These are phyloP conservation scores for Gryon sp. DNA, from an alignment of 1,140 invertebrate genomes.

Conservation along the genomic window DNA sequence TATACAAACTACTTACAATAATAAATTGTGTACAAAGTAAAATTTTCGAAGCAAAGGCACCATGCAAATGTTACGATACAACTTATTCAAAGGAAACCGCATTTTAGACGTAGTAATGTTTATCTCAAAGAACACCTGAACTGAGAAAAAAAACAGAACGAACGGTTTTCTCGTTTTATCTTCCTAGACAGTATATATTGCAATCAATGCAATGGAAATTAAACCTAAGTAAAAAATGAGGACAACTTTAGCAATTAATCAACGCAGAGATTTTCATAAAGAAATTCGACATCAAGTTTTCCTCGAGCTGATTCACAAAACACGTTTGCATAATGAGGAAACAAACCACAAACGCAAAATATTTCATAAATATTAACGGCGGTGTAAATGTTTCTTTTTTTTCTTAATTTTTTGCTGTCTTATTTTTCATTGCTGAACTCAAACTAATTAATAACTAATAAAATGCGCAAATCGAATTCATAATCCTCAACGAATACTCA, in stretches of 20 bases:
- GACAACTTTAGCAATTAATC: slow-evolving; percentile 47
- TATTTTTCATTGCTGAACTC: not conserved
- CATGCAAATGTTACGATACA: no score
- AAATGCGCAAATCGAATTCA: slow-evolving; percentile 17
- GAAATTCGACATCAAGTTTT: slow-evolving; percentile 54
- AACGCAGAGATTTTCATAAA: slow-evolving; percentile 46
- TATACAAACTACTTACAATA: no score
- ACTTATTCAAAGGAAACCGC: no score
- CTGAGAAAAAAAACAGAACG: not conserved
- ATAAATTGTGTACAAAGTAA: no score
- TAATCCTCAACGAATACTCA: slow-evolving; percentile 5
- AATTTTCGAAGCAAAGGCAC: no score
- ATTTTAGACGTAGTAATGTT: no score
- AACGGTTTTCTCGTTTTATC: slow-evolving; percentile 20
- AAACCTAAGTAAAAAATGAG: slow-evolving; percentile 30
- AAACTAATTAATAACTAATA: slow-evolving; percentile 46
- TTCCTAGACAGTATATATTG: slow-evolving; percentile 22
- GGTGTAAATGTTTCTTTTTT: not conserved
- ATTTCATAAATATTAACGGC: slow-evolving; percentile 40
- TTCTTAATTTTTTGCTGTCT: not conserved
- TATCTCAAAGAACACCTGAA: no score
- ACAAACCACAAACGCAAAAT: slow-evolving; percentile 27
- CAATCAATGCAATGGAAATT: slow-evolving; percentile 23
- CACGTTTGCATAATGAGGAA: slow-evolving; percentile 37
- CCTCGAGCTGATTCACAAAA: slow-evolving; percentile 20